Percentiles rank a stretch among this genome's conserved stretches.
These are phyloP conservation scores for Aspidoscelis tigris DNA, from an alignment of 2,113 vertebrate species.

Conservation along the genomic window DNA sequence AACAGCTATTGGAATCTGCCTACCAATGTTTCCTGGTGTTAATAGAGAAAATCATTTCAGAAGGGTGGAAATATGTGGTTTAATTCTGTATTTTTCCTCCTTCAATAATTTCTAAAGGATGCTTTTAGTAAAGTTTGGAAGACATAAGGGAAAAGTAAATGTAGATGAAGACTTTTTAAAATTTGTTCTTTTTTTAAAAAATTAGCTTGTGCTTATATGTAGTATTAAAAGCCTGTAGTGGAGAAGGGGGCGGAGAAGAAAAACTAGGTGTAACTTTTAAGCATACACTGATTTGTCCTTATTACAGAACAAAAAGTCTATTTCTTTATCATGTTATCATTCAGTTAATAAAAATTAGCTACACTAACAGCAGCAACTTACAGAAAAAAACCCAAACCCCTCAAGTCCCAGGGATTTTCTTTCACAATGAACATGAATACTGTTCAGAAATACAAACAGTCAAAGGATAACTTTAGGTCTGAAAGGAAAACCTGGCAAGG, in stretches of 20 bases:
- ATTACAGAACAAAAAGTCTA: constrained; percentile 87
- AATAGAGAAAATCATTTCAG: constrained; percentile 23
- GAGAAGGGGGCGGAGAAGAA: constrained; percentile 46
- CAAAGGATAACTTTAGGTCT: constrained; percentile 99
- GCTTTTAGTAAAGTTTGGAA: not conserved
- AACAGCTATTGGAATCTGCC: constrained; percentile 49
- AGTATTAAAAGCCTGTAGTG: constrained; percentile 51
- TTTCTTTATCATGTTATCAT: constrained; percentile 90
- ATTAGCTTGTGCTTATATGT: constrained; percentile 57
- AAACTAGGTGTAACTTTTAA: constrained; percentile 82
- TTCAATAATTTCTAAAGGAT: not conserved
- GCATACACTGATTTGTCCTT: constrained; percentile 85
- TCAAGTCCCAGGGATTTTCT: constrained; percentile 93
- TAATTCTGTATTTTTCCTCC: constrained; percentile 6
- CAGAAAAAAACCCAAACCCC: constrained; percentile 72
- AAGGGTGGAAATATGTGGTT: not conserved
- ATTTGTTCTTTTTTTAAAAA: constrained; percentile 34
- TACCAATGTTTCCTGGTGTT: constrained; percentile 41
- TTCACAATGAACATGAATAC: constrained; percentile 95
- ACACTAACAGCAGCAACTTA: constrained; percentile 88
- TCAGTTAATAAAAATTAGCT: constrained; percentile 99
- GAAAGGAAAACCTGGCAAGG: constrained; percentile 98
- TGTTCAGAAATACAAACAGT: constrained; percentile 99
- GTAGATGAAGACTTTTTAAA: constrained; percentile 55
- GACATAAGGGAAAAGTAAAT: constrained; percentile 31